These are phyloP conservation scores for Agrochola lota DNA, from an alignment of 2,888 invertebrate species.

Conservation along the genomic window DNA sequence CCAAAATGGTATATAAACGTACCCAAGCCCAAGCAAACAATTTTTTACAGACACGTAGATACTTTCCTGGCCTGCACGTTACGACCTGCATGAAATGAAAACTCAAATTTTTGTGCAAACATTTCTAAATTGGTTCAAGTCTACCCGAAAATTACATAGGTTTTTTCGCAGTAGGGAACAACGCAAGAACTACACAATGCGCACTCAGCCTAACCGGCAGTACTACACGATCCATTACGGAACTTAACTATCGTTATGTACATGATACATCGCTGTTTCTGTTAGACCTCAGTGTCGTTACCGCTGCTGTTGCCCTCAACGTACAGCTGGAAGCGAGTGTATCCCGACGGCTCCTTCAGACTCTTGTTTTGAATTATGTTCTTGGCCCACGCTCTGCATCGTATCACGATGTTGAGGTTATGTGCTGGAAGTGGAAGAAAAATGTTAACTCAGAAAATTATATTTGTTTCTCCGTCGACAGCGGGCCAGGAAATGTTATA, in stretches of 20 bases:
- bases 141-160: neutral
- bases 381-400: slow-evolving; percentile 93
- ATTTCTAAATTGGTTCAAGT: neutral
- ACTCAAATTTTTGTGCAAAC: neutral
- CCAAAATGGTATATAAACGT: neutral
- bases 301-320: slow-evolving; percentile 62
- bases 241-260: slow-evolving; percentile 32
- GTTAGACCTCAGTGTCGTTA: slow-evolving; percentile 48
- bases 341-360: slow-evolving; percentile 83
- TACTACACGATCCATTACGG: slow-evolving; percentile 33
- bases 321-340: slow-evolving; percentile 78
- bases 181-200: slow-evolving; percentile 21
- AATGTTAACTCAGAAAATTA: neutral
- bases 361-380: slow-evolving; percentile 91
- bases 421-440: slow-evolving; percentile 74
- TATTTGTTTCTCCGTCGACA: neutral
- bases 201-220: slow-evolving; percentile 29
- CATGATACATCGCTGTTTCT: slow-evolving; percentile 46
- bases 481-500: neutral
- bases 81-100: neutral
- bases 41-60: neutral
- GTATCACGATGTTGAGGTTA: slow-evolving; percentile 69
- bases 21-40: too few relatives aligned
- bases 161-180: neutral
- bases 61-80: neutral